Base-by-base conservation (phyloP, 2,797 vertebrate species). In the Masticophis lateralis region DNA sequence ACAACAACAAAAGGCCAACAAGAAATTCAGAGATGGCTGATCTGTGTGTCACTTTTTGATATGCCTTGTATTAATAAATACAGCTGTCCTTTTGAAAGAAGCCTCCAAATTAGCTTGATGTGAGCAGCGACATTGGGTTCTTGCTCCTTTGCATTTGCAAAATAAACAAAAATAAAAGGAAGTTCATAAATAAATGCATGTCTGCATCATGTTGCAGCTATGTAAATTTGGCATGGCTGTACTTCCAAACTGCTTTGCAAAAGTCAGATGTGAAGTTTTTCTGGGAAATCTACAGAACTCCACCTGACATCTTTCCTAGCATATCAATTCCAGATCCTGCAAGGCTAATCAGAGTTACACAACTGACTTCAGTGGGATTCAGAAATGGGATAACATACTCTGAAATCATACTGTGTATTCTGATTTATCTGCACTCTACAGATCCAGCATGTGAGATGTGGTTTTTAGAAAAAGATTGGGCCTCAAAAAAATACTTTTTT, bases 31-130 rank as follows among this genome's bases (percentile, higher is more conserved):
- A 95, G 94, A 95, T 93, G 51, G 51, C 88, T 93, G 57, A 79
- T 95, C 94, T 91, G 53, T 66, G 88, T 95, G 51, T 92, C 91
- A 87, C 37, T 96, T 96, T 96, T 96, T 53, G 92, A 93, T 22
- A 20, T 95, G 92, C 91, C 95, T 94, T 94, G 69, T 92, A 95
- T 94, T 96, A 96, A 96, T 95, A 96, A 97, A 97, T 96, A 97
- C 94, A 96, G 95, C 96, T 95, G 95, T 93, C 94, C 94, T 0
- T 95, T 95, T 96, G 96, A 96, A 97, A 96, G 90, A 92, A 94
- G 93, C 90, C 91, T 55, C 89, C 86, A 83, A 59, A 55, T 94
- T 92, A 96, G 93, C 94, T 94, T 87, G 94, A 91, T 89, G 18
- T 88, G 11, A 94, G 63, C 57, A 69, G 53, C 1, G 43, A 53